Base-by-base conservation (phyloP, 2,113 vertebrate species). In the Mormyrus lacerda region DNA sequence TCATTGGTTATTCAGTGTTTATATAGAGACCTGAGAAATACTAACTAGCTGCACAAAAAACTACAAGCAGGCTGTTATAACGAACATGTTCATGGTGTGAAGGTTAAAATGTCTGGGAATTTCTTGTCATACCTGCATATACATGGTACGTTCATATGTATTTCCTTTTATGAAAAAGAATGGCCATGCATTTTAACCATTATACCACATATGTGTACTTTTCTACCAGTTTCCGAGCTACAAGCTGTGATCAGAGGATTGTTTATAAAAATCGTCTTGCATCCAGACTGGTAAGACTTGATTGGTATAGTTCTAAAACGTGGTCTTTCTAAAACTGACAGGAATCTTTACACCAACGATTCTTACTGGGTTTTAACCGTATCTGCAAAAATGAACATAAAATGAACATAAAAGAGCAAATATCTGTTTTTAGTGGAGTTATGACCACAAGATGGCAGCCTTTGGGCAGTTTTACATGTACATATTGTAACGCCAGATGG, bases 391-490 rank as follows among this genome's bases (percentile, higher is more conserved):
- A 42, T 19, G 17, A 7, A 39, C 35, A 42, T 6, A 19, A 15
- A 79, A 42, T 19, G 17, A 7, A 39, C 35, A 42, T 6, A 2
- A 79, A 79, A 13, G 35, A 79, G 35, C 35, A 79, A 79, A 19
- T 42, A 79, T n/a, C 27, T 79, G 73, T 79, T 79, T 7, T 5
- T 13, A 69, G 13, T 17, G 35, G 35, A 79, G 73, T 79, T 42
- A 39, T 19, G n/a, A 44, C 88, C 88, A 88, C 44, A 48, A 88
- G 88, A 58, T 88, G 88, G 61, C 88, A 79, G 61, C 45, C 45
- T 42, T 9, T 76, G 61, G 45, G 45, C 61, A 79, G 45, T 48
- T 35, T 76, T 65, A 58, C 45, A 2, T 35, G 15, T 21, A 35
- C 31, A n/a, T 42, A 44, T 87, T 65, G 21, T 44, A 39, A 79